Percentiles rank a stretch among this genome's conserved stretches.
These are phyloP conservation scores for Myrmophylax atrothorax DNA, from an alignment of 2,113 vertebrate species.

Conservation along the genomic window DNA sequence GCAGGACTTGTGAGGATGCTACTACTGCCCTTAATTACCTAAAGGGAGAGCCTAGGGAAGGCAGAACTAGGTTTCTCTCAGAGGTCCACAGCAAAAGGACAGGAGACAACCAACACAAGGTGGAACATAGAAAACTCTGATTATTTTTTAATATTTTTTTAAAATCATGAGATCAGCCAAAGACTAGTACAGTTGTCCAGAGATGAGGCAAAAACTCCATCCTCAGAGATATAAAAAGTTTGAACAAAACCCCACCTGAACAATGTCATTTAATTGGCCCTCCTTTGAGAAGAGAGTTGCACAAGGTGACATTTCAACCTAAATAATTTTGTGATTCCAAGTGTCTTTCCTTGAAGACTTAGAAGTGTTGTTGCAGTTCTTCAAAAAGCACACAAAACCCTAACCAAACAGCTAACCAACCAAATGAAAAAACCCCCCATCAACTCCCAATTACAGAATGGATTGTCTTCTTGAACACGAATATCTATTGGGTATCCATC, in stretches of 20 bases:
- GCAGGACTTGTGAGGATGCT: background rate
- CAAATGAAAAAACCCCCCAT: background rate
- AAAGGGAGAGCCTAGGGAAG: background rate
- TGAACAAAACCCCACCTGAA: background rate
- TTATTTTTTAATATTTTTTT: background rate
- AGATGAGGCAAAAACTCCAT: background rate
- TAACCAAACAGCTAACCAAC: background rate
- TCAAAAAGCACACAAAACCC: background rate
- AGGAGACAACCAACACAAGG: background rate
- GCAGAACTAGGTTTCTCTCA: background rate
- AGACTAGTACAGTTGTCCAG: background rate
- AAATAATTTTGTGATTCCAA: background rate
- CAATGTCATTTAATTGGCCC: background rate
- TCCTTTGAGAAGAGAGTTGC: background rate
- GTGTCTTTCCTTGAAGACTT: background rate
- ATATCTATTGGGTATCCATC: background rate
- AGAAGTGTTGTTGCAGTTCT: background rate
- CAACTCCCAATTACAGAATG: background rate
- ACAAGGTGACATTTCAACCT: background rate
- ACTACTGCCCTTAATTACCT: rapidly evolving
- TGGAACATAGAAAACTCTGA: background rate
- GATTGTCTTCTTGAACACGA: background rate
- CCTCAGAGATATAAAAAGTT: background rate
- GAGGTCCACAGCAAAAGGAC: background rate
- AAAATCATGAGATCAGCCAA: background rate